Evolutionary conservation across 2,113 vertebrate genomes (phyloP).

Genomic region (Pollimyrus isidori): DNA sequence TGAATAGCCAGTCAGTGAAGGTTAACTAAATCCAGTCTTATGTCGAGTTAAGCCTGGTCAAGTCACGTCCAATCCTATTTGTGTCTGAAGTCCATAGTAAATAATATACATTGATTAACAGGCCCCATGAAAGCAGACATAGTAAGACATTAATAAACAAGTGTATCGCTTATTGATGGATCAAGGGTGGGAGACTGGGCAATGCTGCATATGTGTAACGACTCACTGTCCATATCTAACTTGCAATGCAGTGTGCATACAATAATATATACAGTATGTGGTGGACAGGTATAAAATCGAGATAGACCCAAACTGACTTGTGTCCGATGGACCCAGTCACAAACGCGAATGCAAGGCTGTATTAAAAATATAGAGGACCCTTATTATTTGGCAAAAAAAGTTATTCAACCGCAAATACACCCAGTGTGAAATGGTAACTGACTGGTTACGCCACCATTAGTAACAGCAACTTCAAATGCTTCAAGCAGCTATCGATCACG

Average conservation of each 20-base stretch:
- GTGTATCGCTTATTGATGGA: neutral
- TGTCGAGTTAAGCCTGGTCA: neutral
- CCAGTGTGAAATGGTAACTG: neutral
- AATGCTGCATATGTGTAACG: neutral
- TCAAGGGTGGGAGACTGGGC: neutral
- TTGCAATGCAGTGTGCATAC: neutral
- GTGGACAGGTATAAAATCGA: neutral
- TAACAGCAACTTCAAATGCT: neutral
- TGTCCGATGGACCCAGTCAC: neutral
- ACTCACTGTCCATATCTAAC: neutral
- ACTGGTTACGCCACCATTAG: neutral
- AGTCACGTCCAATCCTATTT: neutral
- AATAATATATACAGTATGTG: neutral
- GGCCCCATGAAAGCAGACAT: neutral
- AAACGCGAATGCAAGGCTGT: neutral
- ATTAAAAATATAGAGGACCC: neutral
- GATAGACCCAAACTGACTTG: neutral
- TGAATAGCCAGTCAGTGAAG: neutral
- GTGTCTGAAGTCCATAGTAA: neutral
- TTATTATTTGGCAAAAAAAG: neutral
- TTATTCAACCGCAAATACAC: neutral
- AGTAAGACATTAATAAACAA: neutral
- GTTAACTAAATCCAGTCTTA: neutral
- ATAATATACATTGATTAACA: neutral
- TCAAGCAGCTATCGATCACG: neutral